Evolutionary conservation across 2,113 vertebrate genomes (phyloP), one percentile per base, ranked within the genome.

Genomic region (Limnothrissa miodon): DNA sequence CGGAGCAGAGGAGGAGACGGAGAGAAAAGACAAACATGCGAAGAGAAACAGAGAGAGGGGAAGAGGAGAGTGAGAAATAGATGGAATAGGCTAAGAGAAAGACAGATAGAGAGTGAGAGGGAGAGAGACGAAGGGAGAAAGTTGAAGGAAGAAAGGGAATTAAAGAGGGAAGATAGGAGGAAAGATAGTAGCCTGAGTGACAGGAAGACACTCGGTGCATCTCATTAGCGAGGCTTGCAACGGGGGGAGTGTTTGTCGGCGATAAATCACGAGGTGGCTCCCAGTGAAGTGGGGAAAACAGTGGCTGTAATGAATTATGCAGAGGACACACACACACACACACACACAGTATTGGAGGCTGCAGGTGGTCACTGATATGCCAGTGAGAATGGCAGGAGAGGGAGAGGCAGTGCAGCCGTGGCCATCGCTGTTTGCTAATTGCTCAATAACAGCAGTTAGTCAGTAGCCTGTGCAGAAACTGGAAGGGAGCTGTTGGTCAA

Each of bases 231-330:
- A 42, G 25, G 59, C 25, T n/a, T 13, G 66, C 29, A 74, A 15
- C 13, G 33, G 33, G 66, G 66, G 33, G 66, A 74, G 29, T 74
- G 66, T 74, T 74, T 74, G 66, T 17, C 66, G 66, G 66, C 15
- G 66, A 74, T 74, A 74, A 74, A 74, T 74, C 66, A 74, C 66
- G 10, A 74, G 66, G 66, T 74, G 66, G 66, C 66, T 74, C 66
- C 66, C 66, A 11, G 29, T 74, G 66, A 74, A 74, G 66, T 33
- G 11, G 33, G 66, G 33, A 74, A 74, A 74, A 36, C 33, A 74
- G 66, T 74, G 11, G 29, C 66, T 36, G 29, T 74, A 74, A 74
- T 74, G 25, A 74, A 74, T 74, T 74, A 70, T 70, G 62, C 29
- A 70, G 62, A 70, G 29, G 29, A 36, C 29, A 36, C 3, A 53